A percentile compares a stretch with the other conserved stretches of the same genome.
Evolutionary conservation across 2,113 vertebrate genomes (phyloP).

Genomic region (Sitta europaea): DNA sequence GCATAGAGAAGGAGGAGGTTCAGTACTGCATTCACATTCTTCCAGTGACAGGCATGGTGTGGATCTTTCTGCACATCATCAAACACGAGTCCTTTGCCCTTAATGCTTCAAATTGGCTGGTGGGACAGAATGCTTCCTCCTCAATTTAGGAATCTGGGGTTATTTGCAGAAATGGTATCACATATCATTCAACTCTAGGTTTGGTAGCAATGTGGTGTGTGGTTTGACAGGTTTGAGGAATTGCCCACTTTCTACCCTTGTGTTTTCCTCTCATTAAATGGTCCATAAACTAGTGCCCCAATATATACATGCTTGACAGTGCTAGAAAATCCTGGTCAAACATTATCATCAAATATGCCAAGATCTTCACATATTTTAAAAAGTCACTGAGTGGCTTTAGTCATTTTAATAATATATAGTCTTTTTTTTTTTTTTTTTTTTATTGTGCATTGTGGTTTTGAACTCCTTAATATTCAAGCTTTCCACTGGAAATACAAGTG

Average conservation of each 20-base stretch:
- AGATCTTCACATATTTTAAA: not conserved
- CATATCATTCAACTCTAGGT: not conserved
- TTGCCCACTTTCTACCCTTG: not conserved
- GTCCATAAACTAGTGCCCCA: not conserved
- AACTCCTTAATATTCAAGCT: not conserved
- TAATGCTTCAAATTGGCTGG: not conserved
- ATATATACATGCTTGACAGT: not conserved
- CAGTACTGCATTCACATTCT: not conserved
- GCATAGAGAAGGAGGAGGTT: not conserved
- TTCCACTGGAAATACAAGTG: not conserved
- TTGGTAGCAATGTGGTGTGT: not conserved
- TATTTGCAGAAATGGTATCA: not conserved
- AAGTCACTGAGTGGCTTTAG: not conserved
- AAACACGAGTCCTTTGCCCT: not conserved
- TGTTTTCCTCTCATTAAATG: not conserved
- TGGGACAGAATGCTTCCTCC: constrained; percentile 5
- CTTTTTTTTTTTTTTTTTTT: not conserved
- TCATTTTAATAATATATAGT: not conserved
- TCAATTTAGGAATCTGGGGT: not conserved
- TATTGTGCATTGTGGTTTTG: not conserved
- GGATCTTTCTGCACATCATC: not conserved
- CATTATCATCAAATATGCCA: not conserved
- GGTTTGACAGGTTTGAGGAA: not conserved
- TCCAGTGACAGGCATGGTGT: not conserved
- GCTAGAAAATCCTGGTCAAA: not conserved